Conservation (phyloP, 2,113 vertebrate species). For the Diphyllodes magnificus region DNA sequence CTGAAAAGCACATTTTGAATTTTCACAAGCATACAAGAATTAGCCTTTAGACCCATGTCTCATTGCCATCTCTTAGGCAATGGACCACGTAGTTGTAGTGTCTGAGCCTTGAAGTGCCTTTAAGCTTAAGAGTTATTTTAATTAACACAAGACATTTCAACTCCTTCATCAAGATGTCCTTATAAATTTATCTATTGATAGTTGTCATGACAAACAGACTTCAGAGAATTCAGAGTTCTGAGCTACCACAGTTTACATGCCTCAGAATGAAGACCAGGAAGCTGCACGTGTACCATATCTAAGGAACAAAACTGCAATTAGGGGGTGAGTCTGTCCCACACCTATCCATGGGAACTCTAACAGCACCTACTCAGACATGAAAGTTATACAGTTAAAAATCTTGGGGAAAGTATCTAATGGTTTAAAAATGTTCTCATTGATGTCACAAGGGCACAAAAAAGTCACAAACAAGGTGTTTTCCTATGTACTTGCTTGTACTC, state of each 20-base stretch:
- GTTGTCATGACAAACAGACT: background rate
- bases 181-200: background rate
- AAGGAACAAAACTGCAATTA: background rate
- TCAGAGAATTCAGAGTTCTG: background rate
- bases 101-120: background rate
- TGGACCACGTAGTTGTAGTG: fast-evolving
- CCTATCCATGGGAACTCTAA: background rate
- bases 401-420: background rate
- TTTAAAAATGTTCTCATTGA: background rate
- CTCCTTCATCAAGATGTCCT: background rate
- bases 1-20: background rate
- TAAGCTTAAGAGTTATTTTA: background rate
- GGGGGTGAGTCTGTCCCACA: background rate
- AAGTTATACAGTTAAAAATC: background rate
- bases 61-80: background rate
- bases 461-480: background rate
- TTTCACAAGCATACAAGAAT: background rate
- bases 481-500: background rate
- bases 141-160: background rate
- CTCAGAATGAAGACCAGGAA: background rate
- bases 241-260: background rate
- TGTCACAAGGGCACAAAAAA: background rate
- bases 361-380: background rate
- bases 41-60: background rate
- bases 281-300: no score